Base-by-base conservation (phyloP, 2,888 invertebrate species). In the Melolontha melolontha region DNA sequence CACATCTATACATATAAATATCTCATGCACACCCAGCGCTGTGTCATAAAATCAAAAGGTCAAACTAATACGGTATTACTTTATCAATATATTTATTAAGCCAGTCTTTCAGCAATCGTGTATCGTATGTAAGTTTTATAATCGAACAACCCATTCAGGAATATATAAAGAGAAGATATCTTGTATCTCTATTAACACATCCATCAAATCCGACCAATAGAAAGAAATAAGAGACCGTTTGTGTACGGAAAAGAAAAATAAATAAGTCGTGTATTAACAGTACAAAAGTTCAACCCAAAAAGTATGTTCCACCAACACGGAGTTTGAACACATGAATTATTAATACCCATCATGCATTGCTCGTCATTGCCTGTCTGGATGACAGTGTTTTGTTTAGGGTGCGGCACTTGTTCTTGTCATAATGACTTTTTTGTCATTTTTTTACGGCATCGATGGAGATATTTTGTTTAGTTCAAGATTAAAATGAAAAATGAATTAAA, bases 301-400 rank as follows among this genome's bases (percentile, higher is more conserved):
- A 77, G 72, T 64, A 73, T 79, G 78, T 78, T 77, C 78, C 79
- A 79, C 80, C 80, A 81, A 81, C 81, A 79, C 79, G 76, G 67
- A 75, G 76, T 79, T 79, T 74, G 75, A 79, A 75, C 72, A 75
- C 78, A 80, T 81, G 80, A 81, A 81, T 81, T 80, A 81, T 81
- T 80, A 79, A 81, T 81, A 77, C 73, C 75, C 76, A 77, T 78
- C 78, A 75, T 76, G 75, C 76, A 75, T 74, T 76, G 77, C 78
- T 78, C 79, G 80, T 80, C 79, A 79, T 79, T 79, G 76, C 59
- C 77, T 76, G 78, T 79, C 78, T 77, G 78, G 78, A 80, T 77
- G 79, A 79, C 80, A 78, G 77, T 78, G 79, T 79, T 80, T 80
- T 76, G 77, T 79, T 78, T 75, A 77, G 78, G 81, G 81, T 77